These are phyloP conservation scores for Lepidocolaptes lacrymiger DNA, from an alignment of 2,797 vertebrate species.

Conservation along the genomic window DNA sequence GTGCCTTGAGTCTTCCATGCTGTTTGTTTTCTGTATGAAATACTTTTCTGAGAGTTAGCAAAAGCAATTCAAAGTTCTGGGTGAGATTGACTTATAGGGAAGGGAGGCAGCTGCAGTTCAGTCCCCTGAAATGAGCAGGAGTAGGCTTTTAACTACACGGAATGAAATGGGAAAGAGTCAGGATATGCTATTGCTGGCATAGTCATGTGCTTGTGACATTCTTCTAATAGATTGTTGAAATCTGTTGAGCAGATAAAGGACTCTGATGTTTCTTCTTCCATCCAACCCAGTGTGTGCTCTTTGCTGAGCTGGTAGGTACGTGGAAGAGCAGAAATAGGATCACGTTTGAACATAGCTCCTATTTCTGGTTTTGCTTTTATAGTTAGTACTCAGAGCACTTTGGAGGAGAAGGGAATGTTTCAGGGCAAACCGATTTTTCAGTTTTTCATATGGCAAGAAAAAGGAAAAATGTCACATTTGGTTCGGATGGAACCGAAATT, in stretches of 20 bases:
- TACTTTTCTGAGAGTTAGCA: background rate
- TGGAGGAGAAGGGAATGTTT: conserved; percentile 17
- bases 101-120: background rate
- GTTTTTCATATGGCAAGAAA: conserved; percentile 54
- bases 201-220: background rate
- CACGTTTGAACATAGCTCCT: background rate
- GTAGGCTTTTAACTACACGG: background rate
- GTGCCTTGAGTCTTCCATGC: conserved; percentile 53
- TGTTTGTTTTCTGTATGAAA: conserved; percentile 4
- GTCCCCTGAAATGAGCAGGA: background rate
- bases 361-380: background rate
- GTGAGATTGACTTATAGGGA: background rate
- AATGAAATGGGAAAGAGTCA: background rate
- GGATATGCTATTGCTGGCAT: background rate
- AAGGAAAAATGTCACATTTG: conserved; percentile 57
- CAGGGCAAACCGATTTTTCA: conserved; percentile 50
- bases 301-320: background rate
- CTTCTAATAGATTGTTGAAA: background rate
- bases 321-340: background rate
- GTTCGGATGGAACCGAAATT: conserved; percentile 47
- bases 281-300: background rate
- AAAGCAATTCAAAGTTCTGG: background rate
- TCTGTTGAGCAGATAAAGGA: background rate
- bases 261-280: background rate
- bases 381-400: background rate